Conservation (phyloP, 2,888 invertebrate genomes). For the Mythimna impura region DNA sequence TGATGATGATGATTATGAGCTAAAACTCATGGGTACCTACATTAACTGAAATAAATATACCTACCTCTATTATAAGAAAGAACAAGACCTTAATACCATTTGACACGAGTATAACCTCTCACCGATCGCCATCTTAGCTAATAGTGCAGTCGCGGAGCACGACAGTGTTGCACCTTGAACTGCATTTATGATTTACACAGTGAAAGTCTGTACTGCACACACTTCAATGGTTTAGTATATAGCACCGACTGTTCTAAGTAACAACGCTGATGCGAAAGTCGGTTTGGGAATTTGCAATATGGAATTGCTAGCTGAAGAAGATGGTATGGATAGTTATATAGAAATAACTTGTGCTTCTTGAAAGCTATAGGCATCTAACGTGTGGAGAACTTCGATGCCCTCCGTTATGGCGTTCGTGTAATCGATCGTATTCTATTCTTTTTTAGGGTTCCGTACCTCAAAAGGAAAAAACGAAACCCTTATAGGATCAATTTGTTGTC, state of each 20-base stretch:
- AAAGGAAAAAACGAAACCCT: too few relatives aligned
- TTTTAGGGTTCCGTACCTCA: too few relatives aligned
- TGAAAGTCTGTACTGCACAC: constrained; percentile 61
- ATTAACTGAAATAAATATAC: too few relatives aligned
- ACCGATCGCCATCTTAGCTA: constrained; percentile 53
- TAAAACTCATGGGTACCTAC: neutral
- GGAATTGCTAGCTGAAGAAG: neutral
- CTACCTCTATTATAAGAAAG: neutral
- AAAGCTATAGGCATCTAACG: neutral
- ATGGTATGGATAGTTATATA: neutral
- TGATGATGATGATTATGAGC: too few relatives aligned
- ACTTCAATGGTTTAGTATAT: constrained; percentile 16
- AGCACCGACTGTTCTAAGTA: constrained; percentile 10
- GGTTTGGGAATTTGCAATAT: neutral
- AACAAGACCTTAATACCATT: constrained; percentile 50
- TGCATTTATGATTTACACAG: constrained; percentile 64
- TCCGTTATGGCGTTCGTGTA: too few relatives aligned
- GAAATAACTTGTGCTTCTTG: neutral
- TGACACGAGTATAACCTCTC: constrained; percentile 61
- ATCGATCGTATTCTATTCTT: too few relatives aligned
- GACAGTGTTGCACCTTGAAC: constrained; percentile 67
- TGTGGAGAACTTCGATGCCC: neutral
- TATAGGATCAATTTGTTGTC: too few relatives aligned
- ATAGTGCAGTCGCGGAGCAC: constrained; percentile 51
- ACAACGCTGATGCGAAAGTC: constrained; percentile 7